Conservation (phyloP, 2,113 vertebrate genomes). For the Rhizomys pruinosus region DNA sequence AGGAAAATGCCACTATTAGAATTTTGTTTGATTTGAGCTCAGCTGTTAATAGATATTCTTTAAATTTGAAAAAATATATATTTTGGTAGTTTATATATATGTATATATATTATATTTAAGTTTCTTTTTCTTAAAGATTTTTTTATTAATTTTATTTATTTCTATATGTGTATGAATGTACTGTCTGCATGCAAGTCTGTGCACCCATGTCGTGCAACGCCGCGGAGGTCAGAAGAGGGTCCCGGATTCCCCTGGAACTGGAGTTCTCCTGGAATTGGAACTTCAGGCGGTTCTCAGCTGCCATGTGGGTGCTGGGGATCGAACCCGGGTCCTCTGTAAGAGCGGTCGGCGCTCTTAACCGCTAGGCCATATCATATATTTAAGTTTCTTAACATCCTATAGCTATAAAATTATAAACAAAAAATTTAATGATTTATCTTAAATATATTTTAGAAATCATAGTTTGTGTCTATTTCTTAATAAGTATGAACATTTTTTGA, state of each 20-base stretch:
- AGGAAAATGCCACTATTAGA: constrained; percentile 31
- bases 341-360: too few species aligned
- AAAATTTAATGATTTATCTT: constrained; percentile 60
- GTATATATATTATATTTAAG: constrained; percentile 5
- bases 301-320: too few species aligned
- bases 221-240: too few species aligned
- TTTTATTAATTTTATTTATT: too few species aligned
- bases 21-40: constrained; percentile 46
- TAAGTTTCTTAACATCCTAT: constrained; percentile 43
- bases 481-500: neutral
- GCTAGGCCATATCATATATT: neutral
- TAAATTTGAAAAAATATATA: constrained; percentile 40
- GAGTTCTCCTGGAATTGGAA: too few species aligned
- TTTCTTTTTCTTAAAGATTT: too few species aligned
- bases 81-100: constrained; percentile 9
- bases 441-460: constrained; percentile 71
- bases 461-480: constrained; percentile 35
- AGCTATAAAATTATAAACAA: constrained; percentile 65
- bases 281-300: too few species aligned
- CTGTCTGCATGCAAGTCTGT: too few species aligned
- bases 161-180: too few species aligned
- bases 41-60: constrained; percentile 22
- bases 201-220: too few species aligned
- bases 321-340: too few species aligned
- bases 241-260: too few species aligned